Evolutionary conservation across 1,140 invertebrate genomes (phyloP).

Genomic region (Metaphire vulgaris): DNA sequence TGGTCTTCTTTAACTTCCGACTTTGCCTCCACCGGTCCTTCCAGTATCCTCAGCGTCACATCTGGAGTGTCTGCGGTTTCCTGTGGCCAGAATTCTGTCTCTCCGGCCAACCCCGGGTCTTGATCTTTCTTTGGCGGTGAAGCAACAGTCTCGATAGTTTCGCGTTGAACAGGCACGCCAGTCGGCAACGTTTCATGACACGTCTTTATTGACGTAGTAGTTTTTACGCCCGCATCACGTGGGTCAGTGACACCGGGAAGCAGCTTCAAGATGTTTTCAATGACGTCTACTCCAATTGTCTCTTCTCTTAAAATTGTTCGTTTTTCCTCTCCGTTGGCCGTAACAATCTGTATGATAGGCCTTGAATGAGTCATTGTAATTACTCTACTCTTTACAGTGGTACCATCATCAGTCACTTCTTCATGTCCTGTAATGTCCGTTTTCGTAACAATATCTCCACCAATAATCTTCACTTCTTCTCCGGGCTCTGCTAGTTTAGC

Average conservation of each 20-base stretch:
- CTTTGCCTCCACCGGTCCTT: neutral
- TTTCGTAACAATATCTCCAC: neutral
- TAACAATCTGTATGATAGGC: neutral
- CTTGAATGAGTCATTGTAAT: neutral
- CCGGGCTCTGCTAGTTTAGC: neutral
- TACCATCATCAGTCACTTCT: neutral
- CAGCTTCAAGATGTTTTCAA: conserved; percentile 15
- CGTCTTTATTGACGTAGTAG: neutral
- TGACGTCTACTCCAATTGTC: conserved; percentile 2
- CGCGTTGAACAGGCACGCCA: neutral
- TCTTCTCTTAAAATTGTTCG: neutral
- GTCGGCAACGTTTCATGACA: neutral
- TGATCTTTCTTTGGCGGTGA: neutral
- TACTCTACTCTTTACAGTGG: neutral
- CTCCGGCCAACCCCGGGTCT: too few relatives aligned
- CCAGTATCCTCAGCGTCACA: neutral
- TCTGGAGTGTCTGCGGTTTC: neutral
- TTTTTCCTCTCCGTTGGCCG: neutral
- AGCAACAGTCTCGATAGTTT: conserved; percentile 1
- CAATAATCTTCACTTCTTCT: neutral
- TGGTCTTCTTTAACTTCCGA: neutral
- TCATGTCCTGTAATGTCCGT: neutral
- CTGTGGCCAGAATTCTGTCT: neutral
- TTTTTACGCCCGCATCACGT: neutral
- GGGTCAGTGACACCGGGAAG: conserved; percentile 20